Base-by-base conservation (phyloP, 1,140 invertebrate species). In the Penaeus vannamei region DNA sequence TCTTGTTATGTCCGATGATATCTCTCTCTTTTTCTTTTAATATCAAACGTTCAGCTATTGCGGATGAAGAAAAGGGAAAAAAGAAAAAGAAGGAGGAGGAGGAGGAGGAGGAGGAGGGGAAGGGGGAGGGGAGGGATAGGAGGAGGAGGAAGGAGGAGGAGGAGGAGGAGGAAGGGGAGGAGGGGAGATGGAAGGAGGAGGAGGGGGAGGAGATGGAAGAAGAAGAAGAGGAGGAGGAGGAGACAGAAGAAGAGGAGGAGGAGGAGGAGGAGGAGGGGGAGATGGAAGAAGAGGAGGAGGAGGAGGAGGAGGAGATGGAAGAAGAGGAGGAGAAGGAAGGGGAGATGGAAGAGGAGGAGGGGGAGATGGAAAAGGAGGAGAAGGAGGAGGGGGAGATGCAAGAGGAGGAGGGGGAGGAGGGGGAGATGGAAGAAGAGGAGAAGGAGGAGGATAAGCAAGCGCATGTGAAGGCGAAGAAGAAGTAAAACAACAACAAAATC, bases 241-340 rank as follows among this genome's bases (percentile, higher is more conserved):
- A 80, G 32, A 26, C n/a, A 76, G n/a, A 53, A 42, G 77, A 53
- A 80, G 36, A 7, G 36, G 36, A 42, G 0, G 36, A 42, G 36
- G 36, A 42, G 3, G 36, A 42, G 3, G 36, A 42, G 36, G 36
- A 42, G 36, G 26, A 42, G 72, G 46, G 17, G n/a, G 26, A 69
- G 64, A 12, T 2, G 3, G 22, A 26, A 26, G 1, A 26, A 66
- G n/a, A 5, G 5, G 26, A 29, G 64, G 26, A 4, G 64, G 26
- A 29, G 64, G 72, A 77, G 72, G 72, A 77, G 72, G 72, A 77
- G 72, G 72, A 77, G 72, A 26, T 29, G 72, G 72, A 77, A 7
- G 72, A 36, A n/a, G 26, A 36, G 26, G 72, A 77, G 29, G 72
- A 77, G 72, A 14, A 77, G 77, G 36, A 80, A 32, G 77, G 42